phyloP scores from a whole-genome alignment of 2,113 vertebrate species.

The Jaculus jaculus region DNA sequence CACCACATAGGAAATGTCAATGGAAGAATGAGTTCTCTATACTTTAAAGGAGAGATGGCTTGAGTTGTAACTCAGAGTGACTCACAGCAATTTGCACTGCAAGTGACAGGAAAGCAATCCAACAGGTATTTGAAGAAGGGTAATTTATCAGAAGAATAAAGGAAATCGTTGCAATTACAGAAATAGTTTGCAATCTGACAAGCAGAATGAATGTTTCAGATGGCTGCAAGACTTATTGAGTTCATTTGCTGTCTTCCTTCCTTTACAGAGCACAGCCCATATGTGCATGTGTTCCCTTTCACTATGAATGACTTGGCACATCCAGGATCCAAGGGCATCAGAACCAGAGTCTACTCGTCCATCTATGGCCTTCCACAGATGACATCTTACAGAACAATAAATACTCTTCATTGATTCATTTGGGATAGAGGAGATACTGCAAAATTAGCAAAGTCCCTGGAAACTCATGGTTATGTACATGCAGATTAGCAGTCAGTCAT shows the following conservation, averaged over 20 bases:
- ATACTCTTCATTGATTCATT: not conserved
- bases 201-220: not conserved
- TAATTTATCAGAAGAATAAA: conserved; percentile 16
- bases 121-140: not conserved
- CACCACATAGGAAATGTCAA: not conserved
- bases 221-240: not conserved
- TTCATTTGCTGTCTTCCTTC: not conserved
- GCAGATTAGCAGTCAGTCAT: not conserved
- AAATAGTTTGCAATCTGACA: conserved; percentile 3
- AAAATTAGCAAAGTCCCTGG: not conserved
- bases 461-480: not conserved
- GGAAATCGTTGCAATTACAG: not conserved
- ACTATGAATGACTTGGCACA: not conserved
- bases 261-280: not conserved
- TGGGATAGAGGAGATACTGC: fast-evolving
- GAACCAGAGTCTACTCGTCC: not conserved
- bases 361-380: not conserved
- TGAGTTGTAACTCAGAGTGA: not conserved
- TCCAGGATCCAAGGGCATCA: not conserved
- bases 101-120: conserved; percentile 4
- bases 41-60: not conserved
- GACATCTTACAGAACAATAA: not conserved
- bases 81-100: not conserved
- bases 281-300: not conserved
- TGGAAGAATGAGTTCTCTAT: not conserved